Base-by-base conservation (phyloP, 1,140 invertebrate genomes). In the Pseudomyrmex pallidus region DNA sequence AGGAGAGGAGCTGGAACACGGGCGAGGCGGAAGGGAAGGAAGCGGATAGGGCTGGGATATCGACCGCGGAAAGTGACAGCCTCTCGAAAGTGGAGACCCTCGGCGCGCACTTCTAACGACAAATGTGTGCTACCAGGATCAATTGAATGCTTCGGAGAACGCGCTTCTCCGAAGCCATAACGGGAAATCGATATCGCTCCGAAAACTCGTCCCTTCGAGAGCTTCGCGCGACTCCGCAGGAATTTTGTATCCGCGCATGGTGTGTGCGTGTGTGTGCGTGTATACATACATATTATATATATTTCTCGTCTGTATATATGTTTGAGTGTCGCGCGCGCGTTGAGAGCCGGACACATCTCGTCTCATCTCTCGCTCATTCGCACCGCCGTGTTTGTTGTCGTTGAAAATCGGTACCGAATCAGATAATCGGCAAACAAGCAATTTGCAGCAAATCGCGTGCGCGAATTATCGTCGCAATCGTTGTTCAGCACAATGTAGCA, bases 161-260 rank as follows among this genome's bases (percentile, higher is more conserved):
- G 76, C 56, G 59, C 54, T 70, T 57, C 44, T 56, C n/a, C 25
- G 74, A 35, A 20, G 50, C 73, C 62, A 70, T 90, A 91, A 91
- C 90, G 89, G 87, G 70, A 90, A 91, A 91, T 91, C 89, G 89
- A 91, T 90, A 84, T 74, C 85, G 78, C 68, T 20, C 64, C 48
- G 50, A 74, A 70, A 86, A 66, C 46, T 17, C 76, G 54, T 50
- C 57, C 66, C 52, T 85, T 56, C 54, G 50, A 63, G 46, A 25
- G 68, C 22, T 83, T 57, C 50, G 57, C 64, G 17, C 74, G 48
- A 44, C 12, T 35, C 35, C 48, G 13, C 35, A 22, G n/a, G 57
- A 54, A 67, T 54, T 83, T 54, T 22, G 68, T 52, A 61, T 64
- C 25, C 61, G 13, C 35, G 5, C 4, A 35, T 35, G 35, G 0